These are phyloP conservation scores for Pristiophorus japonicus DNA, from an alignment of 2,113 vertebrate genomes.

Conservation along the genomic window DNA sequence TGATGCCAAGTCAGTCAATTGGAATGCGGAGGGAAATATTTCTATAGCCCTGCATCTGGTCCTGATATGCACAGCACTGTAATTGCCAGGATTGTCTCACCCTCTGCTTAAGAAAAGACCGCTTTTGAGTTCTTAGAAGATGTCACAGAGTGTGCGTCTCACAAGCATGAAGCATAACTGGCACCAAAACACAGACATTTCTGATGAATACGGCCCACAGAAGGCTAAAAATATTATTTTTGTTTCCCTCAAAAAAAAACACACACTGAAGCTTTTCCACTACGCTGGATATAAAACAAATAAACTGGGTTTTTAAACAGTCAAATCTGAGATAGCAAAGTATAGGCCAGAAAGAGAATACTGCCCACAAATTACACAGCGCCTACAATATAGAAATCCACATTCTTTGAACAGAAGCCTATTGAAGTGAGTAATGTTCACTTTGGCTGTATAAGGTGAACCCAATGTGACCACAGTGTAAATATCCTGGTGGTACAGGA, in stretches of 20 bases:
- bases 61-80: neutral
- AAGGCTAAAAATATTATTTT: neutral
- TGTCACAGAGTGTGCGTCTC: neutral
- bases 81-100: neutral
- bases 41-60: neutral
- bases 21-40: neutral
- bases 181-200: neutral
- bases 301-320: neutral
- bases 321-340: neutral
- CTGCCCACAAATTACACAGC: neutral
- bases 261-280: neutral
- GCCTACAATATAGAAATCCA: neutral
- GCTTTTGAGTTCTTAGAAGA: neutral
- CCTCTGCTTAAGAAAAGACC: neutral
- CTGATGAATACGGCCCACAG: neutral
- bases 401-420: neutral
- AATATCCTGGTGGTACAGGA: neutral
- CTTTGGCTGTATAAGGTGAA: neutral
- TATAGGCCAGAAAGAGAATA: neutral
- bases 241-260: neutral
- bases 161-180: too few species aligned
- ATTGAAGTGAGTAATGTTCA: neutral
- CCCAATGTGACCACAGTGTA: neutral
- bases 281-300: neutral
- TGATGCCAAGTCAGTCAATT: neutral